These are phyloP conservation scores for Coelopa pilipes DNA, from an alignment of 2,888 invertebrate species.

Conservation along the genomic window DNA sequence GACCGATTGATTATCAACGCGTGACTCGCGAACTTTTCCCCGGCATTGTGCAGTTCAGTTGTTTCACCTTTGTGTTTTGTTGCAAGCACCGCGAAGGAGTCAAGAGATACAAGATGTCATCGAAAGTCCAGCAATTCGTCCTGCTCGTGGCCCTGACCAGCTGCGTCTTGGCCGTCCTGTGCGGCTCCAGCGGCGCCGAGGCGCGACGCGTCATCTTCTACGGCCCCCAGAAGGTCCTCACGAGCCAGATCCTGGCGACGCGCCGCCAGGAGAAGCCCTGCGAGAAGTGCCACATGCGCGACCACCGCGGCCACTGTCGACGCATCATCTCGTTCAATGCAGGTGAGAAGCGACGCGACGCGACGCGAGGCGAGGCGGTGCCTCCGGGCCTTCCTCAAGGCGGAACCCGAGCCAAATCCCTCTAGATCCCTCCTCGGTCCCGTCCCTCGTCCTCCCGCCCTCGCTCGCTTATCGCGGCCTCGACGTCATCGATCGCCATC, in stretches of 20 bases:
- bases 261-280: slow-evolving; percentile 55
- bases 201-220: slow-evolving; percentile 58
- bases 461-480: not conserved
- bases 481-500: not conserved
- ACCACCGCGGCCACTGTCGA: slow-evolving; percentile 61
- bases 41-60: no score
- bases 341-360: slow-evolving; percentile 46
- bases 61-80: not conserved
- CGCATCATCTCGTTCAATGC: slow-evolving; percentile 57
- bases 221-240: slow-evolving; percentile 50
- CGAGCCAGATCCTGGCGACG: slow-evolving; percentile 57
- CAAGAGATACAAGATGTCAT: not conserved
- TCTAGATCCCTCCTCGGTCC: not conserved
- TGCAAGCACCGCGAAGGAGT: not conserved
- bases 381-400: not conserved
- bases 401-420: no score
- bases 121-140: not conserved
- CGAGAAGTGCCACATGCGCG: slow-evolving; percentile 59
- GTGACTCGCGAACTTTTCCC: not conserved
- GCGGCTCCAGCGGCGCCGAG: slow-evolving; percentile 47
- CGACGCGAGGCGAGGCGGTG: not conserved
- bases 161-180: slow-evolving; percentile 47
- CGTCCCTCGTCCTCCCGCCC: not conserved
- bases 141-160: not conserved
- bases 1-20: not conserved